Evolutionary conservation across 2,113 vertebrate genomes (phyloP).

Genomic region (Sphaerodactylus townsendi): DNA sequence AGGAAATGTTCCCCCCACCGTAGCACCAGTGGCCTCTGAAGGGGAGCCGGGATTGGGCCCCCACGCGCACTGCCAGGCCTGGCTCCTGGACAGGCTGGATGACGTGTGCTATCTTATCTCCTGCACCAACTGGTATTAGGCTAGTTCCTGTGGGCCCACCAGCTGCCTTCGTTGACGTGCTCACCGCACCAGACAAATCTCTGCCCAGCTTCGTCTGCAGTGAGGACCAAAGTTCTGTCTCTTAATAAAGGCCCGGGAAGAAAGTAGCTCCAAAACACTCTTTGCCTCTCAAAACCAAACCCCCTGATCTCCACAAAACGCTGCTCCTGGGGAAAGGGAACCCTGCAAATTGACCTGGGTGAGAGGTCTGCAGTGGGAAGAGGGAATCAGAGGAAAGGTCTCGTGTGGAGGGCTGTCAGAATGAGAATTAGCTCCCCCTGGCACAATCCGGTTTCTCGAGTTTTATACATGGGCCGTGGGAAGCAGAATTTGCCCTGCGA

Average conservation of each 20-base stretch:
- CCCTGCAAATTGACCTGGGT: too few species aligned
- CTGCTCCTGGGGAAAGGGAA: too few species aligned
- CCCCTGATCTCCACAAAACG: too few species aligned
- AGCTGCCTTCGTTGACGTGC: too few species aligned
- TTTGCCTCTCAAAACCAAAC: neutral
- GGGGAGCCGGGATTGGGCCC: neutral
- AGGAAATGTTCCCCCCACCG: neutral
- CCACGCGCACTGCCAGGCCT: neutral
- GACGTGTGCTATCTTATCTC: constrained; percentile 50
- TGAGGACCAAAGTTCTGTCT: neutral
- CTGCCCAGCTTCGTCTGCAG: too few species aligned
- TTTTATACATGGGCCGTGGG: too few species aligned
- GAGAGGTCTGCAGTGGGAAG: too few species aligned
- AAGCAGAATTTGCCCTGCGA: too few species aligned
- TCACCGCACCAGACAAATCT: rapidly evolving
- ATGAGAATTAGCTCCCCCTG: too few species aligned
- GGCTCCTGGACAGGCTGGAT: constrained; percentile 30
- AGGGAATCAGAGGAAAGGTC: too few species aligned
- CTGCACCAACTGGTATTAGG: constrained; percentile 59
- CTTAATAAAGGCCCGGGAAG: neutral
- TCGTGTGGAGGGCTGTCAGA: too few species aligned
- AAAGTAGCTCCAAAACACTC: neutral
- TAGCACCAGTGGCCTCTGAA: neutral
- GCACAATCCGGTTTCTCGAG: too few species aligned
- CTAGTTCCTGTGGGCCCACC: neutral